These are phyloP conservation scores for Athetis lepigone DNA, from an alignment of 2,888 invertebrate species.

Conservation along the genomic window DNA sequence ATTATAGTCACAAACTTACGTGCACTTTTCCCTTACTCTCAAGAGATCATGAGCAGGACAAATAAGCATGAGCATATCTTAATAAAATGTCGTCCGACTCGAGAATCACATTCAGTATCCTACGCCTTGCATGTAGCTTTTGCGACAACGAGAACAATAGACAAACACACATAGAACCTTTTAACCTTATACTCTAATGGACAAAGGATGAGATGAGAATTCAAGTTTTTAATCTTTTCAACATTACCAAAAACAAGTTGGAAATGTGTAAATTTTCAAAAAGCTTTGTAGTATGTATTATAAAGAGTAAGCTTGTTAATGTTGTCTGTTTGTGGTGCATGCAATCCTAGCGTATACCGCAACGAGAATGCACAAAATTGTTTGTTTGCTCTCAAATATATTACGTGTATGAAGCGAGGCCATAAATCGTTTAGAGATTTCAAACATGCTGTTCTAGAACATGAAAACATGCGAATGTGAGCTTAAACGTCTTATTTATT, in stretches of 20 bases:
- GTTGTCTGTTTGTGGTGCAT: conserved; percentile 14
- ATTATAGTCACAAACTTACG: too few relatives aligned
- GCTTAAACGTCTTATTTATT: conserved; percentile 34
- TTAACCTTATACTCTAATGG: neutral
- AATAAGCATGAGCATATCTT: too few relatives aligned
- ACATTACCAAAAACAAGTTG: neutral
- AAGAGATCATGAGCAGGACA: too few relatives aligned
- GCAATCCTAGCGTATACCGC: conserved; percentile 25
- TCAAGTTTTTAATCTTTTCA: neutral
- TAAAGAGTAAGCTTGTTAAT: conserved; percentile 17
- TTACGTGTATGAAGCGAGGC: conserved; percentile 26
- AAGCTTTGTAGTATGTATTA: conserved; percentile 14
- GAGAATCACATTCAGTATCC: too few relatives aligned
- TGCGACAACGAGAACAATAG: too few relatives aligned
- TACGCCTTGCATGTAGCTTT: too few relatives aligned
- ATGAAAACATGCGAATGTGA: conserved; percentile 46
- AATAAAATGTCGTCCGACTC: too few relatives aligned
- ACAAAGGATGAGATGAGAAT: neutral
- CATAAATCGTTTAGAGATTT: conserved; percentile 57
- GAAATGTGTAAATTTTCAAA: conserved; percentile 1
- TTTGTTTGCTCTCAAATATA: conserved; percentile 49
- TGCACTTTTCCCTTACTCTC: too few relatives aligned
- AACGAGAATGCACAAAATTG: conserved; percentile 49
- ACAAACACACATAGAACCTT: too few relatives aligned
- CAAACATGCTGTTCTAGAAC: conserved; percentile 49